Percentiles rank a stretch among this genome's conserved stretches.
Conservation (phyloP, 1,140 invertebrate genomes). For the Marisa cornuarietis region DNA sequence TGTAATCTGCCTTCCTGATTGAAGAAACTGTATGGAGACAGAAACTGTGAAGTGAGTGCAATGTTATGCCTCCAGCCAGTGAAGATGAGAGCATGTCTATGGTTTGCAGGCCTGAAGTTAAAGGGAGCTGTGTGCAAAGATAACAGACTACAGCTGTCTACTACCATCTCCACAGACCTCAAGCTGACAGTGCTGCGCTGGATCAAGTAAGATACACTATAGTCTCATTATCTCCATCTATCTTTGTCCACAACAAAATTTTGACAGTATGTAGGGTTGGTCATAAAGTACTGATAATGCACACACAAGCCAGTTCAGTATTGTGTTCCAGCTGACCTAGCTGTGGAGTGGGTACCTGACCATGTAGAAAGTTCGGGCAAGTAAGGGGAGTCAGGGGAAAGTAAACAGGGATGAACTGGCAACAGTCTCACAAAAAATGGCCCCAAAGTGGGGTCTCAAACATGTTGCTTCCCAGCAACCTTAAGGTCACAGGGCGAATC, state of each 20-base stretch:
- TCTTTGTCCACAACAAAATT: not conserved
- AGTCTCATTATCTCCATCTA: not conserved
- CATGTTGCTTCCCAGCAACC: too few species aligned
- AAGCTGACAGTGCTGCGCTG: conserved; percentile 88
- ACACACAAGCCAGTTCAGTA: not conserved
- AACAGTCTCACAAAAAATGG: too few species aligned
- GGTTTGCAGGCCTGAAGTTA: conserved; percentile 81
- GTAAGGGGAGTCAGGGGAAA: too few species aligned
- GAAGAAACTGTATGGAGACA: too few species aligned
- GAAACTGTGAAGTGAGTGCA: not conserved
- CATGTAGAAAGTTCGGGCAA: too few species aligned
- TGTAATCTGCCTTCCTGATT: too few species aligned
- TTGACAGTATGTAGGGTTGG: not conserved
- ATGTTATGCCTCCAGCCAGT: not conserved
- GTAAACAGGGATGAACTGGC: too few species aligned
- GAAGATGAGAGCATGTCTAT: not conserved
- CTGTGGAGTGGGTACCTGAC: too few species aligned
- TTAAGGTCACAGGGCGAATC: too few species aligned
- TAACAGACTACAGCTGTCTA: conserved; percentile 90
- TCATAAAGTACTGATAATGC: not conserved
- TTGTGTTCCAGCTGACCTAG: not conserved
- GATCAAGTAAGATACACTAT: conserved; percentile 73
- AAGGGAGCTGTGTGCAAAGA: conserved; percentile 93
- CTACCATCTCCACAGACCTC: conserved; percentile 93
- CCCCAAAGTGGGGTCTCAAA: too few species aligned